Percentiles rank a stretch among this genome's conserved stretches.
These are phyloP conservation scores for Tigriopus californicus DNA, from an alignment of 2,888 invertebrate genomes.

Conservation along the genomic window DNA sequence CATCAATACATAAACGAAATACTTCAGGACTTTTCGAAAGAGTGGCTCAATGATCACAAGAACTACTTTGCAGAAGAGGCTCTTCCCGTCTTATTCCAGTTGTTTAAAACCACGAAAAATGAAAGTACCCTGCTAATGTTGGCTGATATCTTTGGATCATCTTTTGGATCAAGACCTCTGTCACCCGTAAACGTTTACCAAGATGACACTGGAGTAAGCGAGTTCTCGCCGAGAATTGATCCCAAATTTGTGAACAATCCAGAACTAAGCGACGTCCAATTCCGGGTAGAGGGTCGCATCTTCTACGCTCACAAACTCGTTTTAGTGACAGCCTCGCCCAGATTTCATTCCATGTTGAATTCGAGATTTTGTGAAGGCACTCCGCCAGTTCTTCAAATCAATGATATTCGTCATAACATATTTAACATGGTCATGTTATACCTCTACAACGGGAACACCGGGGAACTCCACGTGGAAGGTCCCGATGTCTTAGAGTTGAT, in stretches of 20 bases:
- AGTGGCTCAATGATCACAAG: slow-evolving; percentile 73
- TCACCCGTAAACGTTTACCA: slow-evolving; percentile 16
- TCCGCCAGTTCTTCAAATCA: slow-evolving; percentile 71
- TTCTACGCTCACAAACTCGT: slow-evolving; percentile 90
- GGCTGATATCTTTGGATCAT: slow-evolving; percentile 73
- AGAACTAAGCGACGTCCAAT: slow-evolving; percentile 75
- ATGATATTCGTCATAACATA: slow-evolving; percentile 76
- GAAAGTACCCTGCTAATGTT: slow-evolving; percentile 67
- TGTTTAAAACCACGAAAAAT: slow-evolving; percentile 76
- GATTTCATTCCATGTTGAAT: slow-evolving; percentile 65
- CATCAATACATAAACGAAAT: slow-evolving; percentile 72
- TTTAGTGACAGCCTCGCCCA: slow-evolving; percentile 67
- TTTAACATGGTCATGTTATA: slow-evolving; percentile 86
- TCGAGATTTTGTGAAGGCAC: slow-evolving; percentile 45
- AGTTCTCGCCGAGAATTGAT: slow-evolving; percentile 48
- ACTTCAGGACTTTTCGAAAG: slow-evolving; percentile 70
- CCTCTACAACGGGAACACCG: slow-evolving; percentile 71
- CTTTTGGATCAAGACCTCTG: slow-evolving; percentile 68
- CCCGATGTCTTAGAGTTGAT: slow-evolving; percentile 66
- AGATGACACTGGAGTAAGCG: neutral
- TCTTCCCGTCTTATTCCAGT: slow-evolving; percentile 67
- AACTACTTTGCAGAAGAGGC: slow-evolving; percentile 76
- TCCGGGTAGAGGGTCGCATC: slow-evolving; percentile 69
- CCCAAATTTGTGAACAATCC: slow-evolving; percentile 86
- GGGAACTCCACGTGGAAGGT: slow-evolving; percentile 52